Evolutionary conservation across 2,113 vertebrate species (phyloP), one percentile per base, ranked within the genome.

Genomic region (Daboia siamensis): DNA sequence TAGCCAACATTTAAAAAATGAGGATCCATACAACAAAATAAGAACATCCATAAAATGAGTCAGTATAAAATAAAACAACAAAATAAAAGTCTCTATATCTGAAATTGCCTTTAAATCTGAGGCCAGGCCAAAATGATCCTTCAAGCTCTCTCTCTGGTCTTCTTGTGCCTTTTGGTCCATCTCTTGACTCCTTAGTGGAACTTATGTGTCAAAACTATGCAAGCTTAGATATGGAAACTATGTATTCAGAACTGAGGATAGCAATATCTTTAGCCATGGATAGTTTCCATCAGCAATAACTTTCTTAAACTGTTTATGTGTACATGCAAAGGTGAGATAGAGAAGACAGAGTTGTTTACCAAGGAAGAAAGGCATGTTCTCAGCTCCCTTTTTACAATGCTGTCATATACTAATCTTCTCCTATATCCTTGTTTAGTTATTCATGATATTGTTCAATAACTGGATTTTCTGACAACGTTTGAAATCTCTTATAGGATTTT

Each of bases 381-480:
- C 61, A 84, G 15, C 87, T 84, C 39, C 39, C 44, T 64, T 92
- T 87, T 44, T 89, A 24, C 88, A 57, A 46, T 84, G 44, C 87
- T 12, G 21, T 54, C 44, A 80, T 39, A 88, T 92, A n/a, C 74
- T 88, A 21, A 84, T 51, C 39, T 84, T 92, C 69, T 89, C n/a
- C 21, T 59, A 85, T 13, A 84, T 54, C 44, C 46, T 59, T 39
- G 39, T 74, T 85, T 92, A 88, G 44, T 85, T 85, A 74, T 57
- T 17, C 55, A 56, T 46, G 46, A 89, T n/a, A 59, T 87, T 51
- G 85, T 56, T 92, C 69, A 13, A 85, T 92, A 92, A 84, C 29
- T 85, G 69, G 54, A 44, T 89, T 92, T 85, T 44, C 69, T 89
- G 87, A 52, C 57, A 85, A 92, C 29, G 55, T 92, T 92, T 92